Evolutionary conservation across 2,888 invertebrate species (phyloP).

Genomic region (Drosophila merina): DNA sequence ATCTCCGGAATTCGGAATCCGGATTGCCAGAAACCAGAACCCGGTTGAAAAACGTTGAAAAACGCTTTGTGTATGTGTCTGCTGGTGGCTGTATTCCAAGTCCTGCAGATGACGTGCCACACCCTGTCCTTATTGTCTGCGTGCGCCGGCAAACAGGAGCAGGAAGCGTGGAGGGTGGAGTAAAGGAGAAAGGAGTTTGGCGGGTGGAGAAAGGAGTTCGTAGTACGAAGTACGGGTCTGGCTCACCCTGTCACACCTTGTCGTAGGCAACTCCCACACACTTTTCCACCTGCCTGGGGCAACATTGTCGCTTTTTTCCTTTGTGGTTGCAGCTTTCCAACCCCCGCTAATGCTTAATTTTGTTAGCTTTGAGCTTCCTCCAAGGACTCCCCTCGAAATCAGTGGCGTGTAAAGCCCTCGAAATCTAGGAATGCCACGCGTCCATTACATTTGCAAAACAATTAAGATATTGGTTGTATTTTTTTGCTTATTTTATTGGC

Average conservation of each 20-base stretch:
- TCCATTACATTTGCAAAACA: background rate
- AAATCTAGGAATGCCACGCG: background rate
- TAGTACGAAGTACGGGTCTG: slow-evolving; percentile 3
- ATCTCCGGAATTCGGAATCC: background rate
- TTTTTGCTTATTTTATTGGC: background rate
- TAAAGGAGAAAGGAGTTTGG: background rate
- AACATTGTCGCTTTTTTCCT: background rate
- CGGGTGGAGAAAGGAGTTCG: background rate
- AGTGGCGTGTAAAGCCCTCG: background rate
- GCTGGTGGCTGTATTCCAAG: slow-evolving; percentile 29
- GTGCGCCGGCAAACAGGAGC: slow-evolving; percentile 35
- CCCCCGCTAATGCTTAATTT: slow-evolving; percentile 32
- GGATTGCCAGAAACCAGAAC: background rate
- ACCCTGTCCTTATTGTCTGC: slow-evolving; percentile 54
- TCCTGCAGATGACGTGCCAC: slow-evolving; percentile 50
- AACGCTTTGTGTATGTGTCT: slow-evolving; percentile 20
- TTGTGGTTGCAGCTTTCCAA: slow-evolving; percentile 1
- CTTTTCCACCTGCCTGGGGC: background rate
- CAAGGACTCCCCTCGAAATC: background rate
- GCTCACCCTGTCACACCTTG: slow-evolving; percentile 27
- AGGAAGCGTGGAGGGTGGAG: background rate
- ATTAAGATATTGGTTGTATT: background rate
- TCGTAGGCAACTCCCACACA: slow-evolving; percentile 21
- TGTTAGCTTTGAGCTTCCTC: slow-evolving; percentile 32
- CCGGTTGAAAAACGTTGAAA: slow-evolving; percentile 1